Evolutionary conservation across 1,140 invertebrate genomes (phyloP), one percentile per base, ranked within the genome.

Genomic region (Pseudomyrmex sp.): DNA sequence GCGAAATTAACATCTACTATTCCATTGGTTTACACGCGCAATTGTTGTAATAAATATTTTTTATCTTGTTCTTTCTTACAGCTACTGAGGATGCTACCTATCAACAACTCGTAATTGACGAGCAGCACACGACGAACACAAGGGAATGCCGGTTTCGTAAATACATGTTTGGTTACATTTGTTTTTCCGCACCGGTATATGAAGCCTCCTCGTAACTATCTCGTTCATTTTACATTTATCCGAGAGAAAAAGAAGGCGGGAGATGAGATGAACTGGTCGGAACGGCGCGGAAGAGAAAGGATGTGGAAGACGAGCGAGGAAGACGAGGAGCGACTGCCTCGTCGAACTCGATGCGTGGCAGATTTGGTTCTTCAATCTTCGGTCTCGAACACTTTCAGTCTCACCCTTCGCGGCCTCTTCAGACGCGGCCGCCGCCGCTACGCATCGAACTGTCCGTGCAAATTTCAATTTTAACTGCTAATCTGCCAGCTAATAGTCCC

Each of bases 391-490:
- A 82, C 77, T 80, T 89, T 89, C 65, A 77, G 68, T 20, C 65
- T 82, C 70, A 58, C 61, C 62, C 75, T 90, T 89, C 82, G 83
- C 86, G 76, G 69, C 68, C 84, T 77, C 91, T 92, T 93, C 89
- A 90, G 91, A 90, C 88, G 88, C 84, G 74, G 90, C 89, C 80
- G 79, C 84, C 83, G 87, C 91, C 89, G 92, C 35, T 35, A 35
- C 91, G 90, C 92, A 92, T 91, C 93, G 91, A 94, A 94, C 93
- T 94, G 92, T 92, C 94, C 93, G 93, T 94, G 94, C 93, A 94
- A 94, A 94, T 94, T 94, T 94, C 94, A 94, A 94, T 94, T 94
- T 94, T 93, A 94, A 94, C 94, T 93, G 93, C 93, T 94, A 94
- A 94, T 94, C 93, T 94, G 91, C 93, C 91, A 93, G 92, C 91